Evolutionary conservation across 2,113 vertebrate genomes (phyloP).

Genomic region (Lasiurus cinereus): DNA sequence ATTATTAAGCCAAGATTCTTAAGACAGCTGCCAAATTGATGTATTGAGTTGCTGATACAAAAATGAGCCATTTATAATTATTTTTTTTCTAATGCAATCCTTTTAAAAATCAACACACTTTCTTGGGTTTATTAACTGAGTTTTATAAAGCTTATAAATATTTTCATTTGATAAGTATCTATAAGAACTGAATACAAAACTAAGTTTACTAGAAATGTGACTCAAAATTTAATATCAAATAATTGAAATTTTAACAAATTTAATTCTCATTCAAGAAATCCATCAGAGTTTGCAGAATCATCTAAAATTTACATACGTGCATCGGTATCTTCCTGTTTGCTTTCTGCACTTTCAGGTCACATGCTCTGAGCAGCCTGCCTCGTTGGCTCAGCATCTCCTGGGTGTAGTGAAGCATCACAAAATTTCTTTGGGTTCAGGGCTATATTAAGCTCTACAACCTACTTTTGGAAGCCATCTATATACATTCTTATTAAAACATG

Average conservation of each 20-base stretch:
- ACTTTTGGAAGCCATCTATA: constrained; percentile 27
- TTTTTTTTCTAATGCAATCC: constrained; percentile 26
- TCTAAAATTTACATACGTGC: not conserved
- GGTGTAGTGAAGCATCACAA: not conserved
- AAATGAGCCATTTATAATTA: constrained; percentile 55
- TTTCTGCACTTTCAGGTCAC: not conserved
- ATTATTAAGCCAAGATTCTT: constrained; percentile 56
- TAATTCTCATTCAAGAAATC: not conserved
- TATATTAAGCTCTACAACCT: not conserved
- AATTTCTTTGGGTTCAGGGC: not conserved
- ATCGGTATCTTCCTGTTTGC: not conserved
- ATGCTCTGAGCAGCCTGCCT: not conserved
- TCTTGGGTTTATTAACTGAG: constrained; percentile 13
- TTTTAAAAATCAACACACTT: constrained; percentile 43
- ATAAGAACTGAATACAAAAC: not conserved
- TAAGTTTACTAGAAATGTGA: not conserved
- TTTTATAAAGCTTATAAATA: constrained; percentile 34
- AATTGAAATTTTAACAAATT: not conserved
- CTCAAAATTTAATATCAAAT: not conserved
- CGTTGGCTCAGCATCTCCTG: not conserved
- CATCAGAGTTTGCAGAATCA: not conserved
- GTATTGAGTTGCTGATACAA: constrained; percentile 27
- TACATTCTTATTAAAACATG: constrained; percentile 32
- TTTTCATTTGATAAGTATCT: constrained; percentile 47
- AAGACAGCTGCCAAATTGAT: constrained; percentile 49